Evolutionary conservation across 2,113 vertebrate genomes (phyloP), one percentile per base, ranked within the genome.

Genomic region (Chlamydotis undulata): DNA sequence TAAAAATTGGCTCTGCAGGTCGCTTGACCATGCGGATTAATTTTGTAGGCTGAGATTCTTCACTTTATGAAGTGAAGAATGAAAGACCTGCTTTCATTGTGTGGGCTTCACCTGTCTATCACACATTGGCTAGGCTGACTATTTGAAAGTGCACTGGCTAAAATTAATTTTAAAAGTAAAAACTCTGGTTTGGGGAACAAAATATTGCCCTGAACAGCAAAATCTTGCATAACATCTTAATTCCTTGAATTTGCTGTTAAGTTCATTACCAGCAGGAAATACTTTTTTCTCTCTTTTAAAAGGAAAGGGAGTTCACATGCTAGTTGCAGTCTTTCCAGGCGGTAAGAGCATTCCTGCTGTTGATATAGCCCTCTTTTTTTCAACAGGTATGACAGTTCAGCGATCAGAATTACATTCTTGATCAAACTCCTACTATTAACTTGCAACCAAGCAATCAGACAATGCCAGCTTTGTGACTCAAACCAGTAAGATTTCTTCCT

Each of bases 401-500:
- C 96, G 77, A 97, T 97, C 96, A 97, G 93, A 96, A 96, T 97
- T 97, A 97, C 96, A 97, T 97, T 97, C 97, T 97, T 97, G 97
- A 97, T 97, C 97, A 97, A 97, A 97, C 96, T 97, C 96, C 97
- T 96, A 96, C 96, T 96, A 97, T 97, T 97, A 97, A 97, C 96
- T 97, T 97, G 96, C 95, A 92, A 87, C 96, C 96, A 97, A 94
- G 97, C 97, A 96, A 93, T 97, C 96, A 97, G 96, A 94, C 97
- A 97, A 87, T 96, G 92, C 95, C 97, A 97, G 94, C 96, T 97
- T 96, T 97, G 96, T 97, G 97, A 97, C 96, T 97, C 97, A 97
- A 97, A 96, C 97, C 97, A 97, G 97, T 97, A 97, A 97, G 97
- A 97, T 94, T 96, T 97, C 93, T 97, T 97, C 97, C 97, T 97